phyloP scores from a whole-genome alignment of 2,888 invertebrate genomes.

The Watsonalla binaria region DNA sequence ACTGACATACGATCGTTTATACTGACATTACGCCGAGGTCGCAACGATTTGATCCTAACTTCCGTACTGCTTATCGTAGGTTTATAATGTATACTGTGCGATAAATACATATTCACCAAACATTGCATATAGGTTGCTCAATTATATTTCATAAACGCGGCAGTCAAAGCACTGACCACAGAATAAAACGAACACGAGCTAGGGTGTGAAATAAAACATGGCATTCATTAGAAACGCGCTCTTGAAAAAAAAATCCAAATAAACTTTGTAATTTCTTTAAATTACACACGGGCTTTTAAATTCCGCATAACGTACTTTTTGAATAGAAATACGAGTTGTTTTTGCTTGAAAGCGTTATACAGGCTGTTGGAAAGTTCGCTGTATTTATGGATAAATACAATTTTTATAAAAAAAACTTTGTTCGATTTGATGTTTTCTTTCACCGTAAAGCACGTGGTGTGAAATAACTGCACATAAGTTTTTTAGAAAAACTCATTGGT shows the following conservation, averaged over 20 bases:
- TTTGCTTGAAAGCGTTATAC: not conserved
- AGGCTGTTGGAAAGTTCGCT: not conserved
- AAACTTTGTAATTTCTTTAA: slow-evolving; percentile 25
- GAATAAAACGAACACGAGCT: not conserved
- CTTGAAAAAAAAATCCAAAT: slow-evolving; percentile 8
- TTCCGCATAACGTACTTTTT: not conserved
- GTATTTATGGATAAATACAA: too few species aligned
- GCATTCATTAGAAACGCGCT: slow-evolving; percentile 24
- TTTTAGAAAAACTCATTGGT: too few species aligned
- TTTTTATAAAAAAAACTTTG: too few species aligned
- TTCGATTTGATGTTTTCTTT: too few species aligned
- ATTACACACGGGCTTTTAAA: slow-evolving; percentile 1
- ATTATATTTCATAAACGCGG: not conserved
- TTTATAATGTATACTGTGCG: too few species aligned
- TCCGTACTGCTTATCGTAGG: too few species aligned
- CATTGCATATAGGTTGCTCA: not conserved
- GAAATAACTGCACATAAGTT: too few species aligned
- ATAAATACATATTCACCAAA: too few species aligned
- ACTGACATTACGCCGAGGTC: too few species aligned
- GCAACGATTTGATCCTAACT: too few species aligned
- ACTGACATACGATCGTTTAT: too few species aligned
- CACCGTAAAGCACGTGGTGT: too few species aligned
- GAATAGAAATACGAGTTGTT: not conserved
- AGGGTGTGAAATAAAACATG: slow-evolving; percentile 12
- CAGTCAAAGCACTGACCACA: not conserved